phyloP scores from a whole-genome alignment of 2,797 vertebrate genomes.

The Mormyrops boulengeri region DNA sequence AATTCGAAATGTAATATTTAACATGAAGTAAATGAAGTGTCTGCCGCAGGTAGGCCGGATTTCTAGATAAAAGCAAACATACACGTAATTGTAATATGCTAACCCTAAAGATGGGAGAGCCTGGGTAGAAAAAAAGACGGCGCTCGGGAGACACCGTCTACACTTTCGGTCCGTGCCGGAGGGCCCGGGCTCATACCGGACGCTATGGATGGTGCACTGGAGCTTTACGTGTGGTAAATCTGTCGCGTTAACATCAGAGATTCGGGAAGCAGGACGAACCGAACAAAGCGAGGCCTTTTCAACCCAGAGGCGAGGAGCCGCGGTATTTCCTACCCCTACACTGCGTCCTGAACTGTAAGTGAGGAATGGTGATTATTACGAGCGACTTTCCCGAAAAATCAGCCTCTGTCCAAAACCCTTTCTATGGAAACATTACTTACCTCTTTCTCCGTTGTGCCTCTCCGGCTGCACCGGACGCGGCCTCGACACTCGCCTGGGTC shows the following conservation, averaged over 20 bases:
- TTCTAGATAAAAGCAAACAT: not conserved
- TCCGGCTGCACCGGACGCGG: slow-evolving; percentile 98
- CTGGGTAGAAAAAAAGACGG: not conserved
- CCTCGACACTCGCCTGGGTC: slow-evolving; percentile 99
- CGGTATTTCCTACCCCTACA: slow-evolving; percentile 58
- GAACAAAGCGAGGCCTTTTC: slow-evolving; percentile 92
- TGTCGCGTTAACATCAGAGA: not conserved
- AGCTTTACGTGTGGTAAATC: not conserved
- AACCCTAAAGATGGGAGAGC: not conserved
- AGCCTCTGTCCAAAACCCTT: not conserved
- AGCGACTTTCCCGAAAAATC: not conserved
- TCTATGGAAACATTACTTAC: slow-evolving; percentile 50
- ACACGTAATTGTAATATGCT: not conserved
- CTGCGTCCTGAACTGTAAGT: not conserved
- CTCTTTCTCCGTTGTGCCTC: slow-evolving; percentile 96
- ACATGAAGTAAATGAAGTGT: not conserved
- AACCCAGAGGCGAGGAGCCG: slow-evolving; percentile 52
- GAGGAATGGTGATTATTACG: no score
- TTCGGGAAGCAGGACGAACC: slow-evolving; percentile 58
- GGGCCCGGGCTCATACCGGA: not conserved
- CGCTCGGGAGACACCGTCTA: not conserved
- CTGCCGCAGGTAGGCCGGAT: not conserved
- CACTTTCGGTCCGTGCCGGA: not conserved
- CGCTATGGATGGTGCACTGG: not conserved
- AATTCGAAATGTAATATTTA: not conserved